phyloP scores from a whole-genome alignment of 2,113 vertebrate species.

The Hiodon tergisus region DNA sequence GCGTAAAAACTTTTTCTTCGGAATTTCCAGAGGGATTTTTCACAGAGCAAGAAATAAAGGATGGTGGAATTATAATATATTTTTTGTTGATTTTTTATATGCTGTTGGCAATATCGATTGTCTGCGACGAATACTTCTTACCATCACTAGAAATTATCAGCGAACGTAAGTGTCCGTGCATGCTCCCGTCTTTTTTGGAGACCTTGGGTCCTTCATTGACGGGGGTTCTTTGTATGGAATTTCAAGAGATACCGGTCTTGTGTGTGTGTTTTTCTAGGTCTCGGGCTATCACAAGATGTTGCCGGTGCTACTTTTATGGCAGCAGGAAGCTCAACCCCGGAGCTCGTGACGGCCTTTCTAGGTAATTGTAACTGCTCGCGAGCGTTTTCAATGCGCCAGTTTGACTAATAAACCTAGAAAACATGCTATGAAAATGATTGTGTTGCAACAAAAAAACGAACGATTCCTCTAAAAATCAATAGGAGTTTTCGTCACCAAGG shows the following conservation, averaged over 20 bases:
- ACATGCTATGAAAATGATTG: too few relatives aligned
- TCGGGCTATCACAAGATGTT: slow-evolving; percentile 88
- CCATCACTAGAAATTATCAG: slow-evolving; percentile 89
- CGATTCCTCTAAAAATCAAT: slow-evolving; percentile 27
- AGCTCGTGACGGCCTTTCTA: slow-evolving; percentile 90
- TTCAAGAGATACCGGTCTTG: neutral
- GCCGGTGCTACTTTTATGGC: slow-evolving; percentile 97
- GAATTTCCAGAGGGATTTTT: slow-evolving; percentile 92
- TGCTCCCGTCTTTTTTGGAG: neutral
- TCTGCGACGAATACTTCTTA: slow-evolving; percentile 86
- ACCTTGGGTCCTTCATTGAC: neutral
- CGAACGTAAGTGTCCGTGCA: slow-evolving; percentile 69
- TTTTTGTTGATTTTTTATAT: slow-evolving; percentile 87
- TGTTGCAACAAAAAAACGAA: neutral
- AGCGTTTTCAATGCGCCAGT: slow-evolving; percentile 78
- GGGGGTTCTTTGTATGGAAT: too few relatives aligned
- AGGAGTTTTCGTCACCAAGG: slow-evolving; percentile 95
- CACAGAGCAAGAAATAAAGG: slow-evolving; percentile 75
- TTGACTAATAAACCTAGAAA: neutral
- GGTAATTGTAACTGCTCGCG: slow-evolving; percentile 60
- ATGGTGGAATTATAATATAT: slow-evolving; percentile 85
- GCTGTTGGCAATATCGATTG: slow-evolving; percentile 77
- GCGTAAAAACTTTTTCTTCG: slow-evolving; percentile 65
- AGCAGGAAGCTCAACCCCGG: slow-evolving; percentile 91
- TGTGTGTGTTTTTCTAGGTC: slow-evolving; percentile 56